A percentile compares a stretch with the other conserved stretches of the same genome.
Conservation (phyloP, 2,113 vertebrate genomes). For the Physeter macrocephalus region DNA sequence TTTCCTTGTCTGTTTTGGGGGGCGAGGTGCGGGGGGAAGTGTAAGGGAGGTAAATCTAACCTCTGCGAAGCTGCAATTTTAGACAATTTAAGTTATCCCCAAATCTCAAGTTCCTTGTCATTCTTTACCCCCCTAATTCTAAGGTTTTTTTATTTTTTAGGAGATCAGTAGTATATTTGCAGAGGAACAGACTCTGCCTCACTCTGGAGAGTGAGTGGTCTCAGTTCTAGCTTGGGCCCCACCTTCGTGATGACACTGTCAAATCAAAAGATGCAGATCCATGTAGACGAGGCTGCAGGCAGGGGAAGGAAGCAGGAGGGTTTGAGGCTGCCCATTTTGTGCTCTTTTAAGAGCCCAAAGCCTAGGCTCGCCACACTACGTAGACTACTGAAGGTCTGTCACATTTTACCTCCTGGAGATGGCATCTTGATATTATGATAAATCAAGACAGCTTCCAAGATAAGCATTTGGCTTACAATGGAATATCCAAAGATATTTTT, state of each 20-base stretch:
- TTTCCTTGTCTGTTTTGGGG: neutral
- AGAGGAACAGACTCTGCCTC: neutral
- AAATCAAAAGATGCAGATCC: neutral
- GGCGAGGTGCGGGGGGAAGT: fast-evolving
- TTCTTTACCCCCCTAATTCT: neutral
- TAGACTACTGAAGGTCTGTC: neutral
- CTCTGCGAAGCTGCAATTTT: neutral
- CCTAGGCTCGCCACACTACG: neutral
- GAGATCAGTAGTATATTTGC: neutral
- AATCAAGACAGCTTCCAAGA: neutral
- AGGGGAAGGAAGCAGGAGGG: neutral
- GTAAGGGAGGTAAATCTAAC: neutral
- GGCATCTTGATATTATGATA: neutral
- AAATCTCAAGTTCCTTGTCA: neutral
- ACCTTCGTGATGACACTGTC: neutral
- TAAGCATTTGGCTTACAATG: neutral
- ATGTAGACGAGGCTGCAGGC: neutral
- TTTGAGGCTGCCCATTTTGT: neutral
- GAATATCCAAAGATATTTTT: constrained; percentile 26
- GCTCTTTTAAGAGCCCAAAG: neutral
- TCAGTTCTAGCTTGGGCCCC: neutral
- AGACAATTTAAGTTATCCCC: neutral
- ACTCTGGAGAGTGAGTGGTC: neutral
- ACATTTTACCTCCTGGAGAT: neutral
- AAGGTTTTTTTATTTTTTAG: neutral